Percentiles rank a stretch among this genome's conserved stretches.
Evolutionary conservation across 2,888 invertebrate genomes (phyloP).

Genomic region (Poecilus cupreus): DNA sequence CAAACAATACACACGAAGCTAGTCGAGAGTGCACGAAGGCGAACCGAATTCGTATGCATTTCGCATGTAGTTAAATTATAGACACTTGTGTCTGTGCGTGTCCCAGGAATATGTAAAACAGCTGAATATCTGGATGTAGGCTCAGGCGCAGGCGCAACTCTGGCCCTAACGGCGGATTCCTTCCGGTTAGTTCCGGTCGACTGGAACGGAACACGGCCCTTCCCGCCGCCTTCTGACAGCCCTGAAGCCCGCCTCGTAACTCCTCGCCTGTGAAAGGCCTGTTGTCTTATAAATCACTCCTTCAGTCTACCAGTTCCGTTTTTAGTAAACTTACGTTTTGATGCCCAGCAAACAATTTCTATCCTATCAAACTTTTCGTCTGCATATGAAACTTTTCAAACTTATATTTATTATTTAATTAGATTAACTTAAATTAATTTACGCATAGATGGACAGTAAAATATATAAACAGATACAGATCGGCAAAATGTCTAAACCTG

Average conservation of each 20-base stretch:
- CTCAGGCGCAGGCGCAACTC: conserved; percentile 10
- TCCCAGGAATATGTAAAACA: conserved; percentile 34
- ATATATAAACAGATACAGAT: too few relatives aligned
- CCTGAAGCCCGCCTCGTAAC: conserved; percentile 27
- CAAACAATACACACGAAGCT: not conserved
- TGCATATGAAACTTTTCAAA: not conserved
- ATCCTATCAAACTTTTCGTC: not conserved
- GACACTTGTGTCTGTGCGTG: conserved; percentile 39
- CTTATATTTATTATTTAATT: not conserved
- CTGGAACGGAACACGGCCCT: conserved; percentile 33
- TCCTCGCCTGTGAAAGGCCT: conserved; percentile 37
- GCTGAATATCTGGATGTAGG: not conserved
- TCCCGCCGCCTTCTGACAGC: not conserved
- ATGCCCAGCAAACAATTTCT: conserved; percentile 34
- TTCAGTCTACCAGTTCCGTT: conserved; percentile 9
- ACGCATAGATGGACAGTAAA: too few relatives aligned
- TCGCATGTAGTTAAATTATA: conserved; percentile 28
- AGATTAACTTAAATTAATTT: too few relatives aligned
- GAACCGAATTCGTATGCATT: conserved; percentile 30
- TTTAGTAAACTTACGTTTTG: conserved; percentile 38
- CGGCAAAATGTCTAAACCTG: too few relatives aligned
- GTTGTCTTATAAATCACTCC: conserved; percentile 41
- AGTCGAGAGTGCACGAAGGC: not conserved
- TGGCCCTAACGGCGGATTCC: conserved; percentile 43
- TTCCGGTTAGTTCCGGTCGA: conserved; percentile 51